phyloP scores from a whole-genome alignment of 2,888 invertebrate genomes.

The Temnothorax unifasciatus region DNA sequence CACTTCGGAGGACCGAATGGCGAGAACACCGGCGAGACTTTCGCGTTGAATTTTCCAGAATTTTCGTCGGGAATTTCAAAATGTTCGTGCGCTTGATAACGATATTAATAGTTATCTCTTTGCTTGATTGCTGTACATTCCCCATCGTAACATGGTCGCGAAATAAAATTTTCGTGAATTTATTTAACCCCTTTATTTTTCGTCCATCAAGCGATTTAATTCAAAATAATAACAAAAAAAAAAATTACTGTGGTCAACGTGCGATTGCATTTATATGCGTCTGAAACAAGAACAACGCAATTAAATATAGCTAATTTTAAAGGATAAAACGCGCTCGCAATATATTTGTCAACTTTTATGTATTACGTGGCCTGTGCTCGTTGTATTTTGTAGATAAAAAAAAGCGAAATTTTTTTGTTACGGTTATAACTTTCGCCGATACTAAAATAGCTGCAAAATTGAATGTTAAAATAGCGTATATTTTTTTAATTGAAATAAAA shows the following conservation, averaged over 20 bases:
- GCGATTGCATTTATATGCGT: not conserved
- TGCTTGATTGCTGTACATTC: not conserved
- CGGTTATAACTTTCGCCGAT: not conserved
- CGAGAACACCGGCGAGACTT: not conserved
- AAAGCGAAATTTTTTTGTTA: not conserved
- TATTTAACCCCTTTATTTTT: not conserved
- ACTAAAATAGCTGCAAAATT: conserved; percentile 6
- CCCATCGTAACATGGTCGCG: not conserved
- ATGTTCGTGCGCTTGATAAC: not conserved
- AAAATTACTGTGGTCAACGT: not conserved
- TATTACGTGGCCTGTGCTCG: not conserved
- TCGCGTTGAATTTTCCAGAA: conserved; percentile 34
- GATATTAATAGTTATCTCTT: conserved; percentile 18
- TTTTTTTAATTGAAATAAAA: not conserved
- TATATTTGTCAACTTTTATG: not conserved
- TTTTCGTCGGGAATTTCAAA: not conserved
- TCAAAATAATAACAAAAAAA: not conserved
- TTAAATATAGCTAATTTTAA: conserved; percentile 13
- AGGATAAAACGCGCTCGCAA: not conserved
- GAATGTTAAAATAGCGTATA: not conserved
- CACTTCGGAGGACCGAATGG: not conserved
- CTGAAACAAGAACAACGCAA: not conserved
- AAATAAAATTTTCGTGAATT: conserved; percentile 24
- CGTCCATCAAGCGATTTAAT: not conserved
- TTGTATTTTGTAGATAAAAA: not conserved